A percentile compares a stretch with the other conserved stretches of the same genome.
These are phyloP conservation scores for Epirrhoe alternata DNA, from an alignment of 2,888 invertebrate species.

Conservation along the genomic window DNA sequence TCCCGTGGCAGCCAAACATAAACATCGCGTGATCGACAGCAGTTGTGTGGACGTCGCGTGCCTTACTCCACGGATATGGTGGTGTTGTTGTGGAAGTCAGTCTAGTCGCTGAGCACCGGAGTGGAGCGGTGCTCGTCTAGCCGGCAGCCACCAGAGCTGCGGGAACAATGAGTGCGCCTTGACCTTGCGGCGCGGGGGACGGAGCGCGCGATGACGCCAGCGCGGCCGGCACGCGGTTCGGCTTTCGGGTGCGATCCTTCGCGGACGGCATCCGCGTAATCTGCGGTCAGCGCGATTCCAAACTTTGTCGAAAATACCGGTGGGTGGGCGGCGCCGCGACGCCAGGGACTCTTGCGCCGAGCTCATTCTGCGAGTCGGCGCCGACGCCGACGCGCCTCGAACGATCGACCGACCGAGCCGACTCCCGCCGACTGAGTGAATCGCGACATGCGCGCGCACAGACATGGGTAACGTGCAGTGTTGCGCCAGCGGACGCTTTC, in stretches of 20 bases:
- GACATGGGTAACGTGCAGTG: slow-evolving; percentile 85
- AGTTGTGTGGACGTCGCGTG: slow-evolving; percentile 56
- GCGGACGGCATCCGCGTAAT: slow-evolving; percentile 83
- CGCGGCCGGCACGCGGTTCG: slow-evolving; percentile 78
- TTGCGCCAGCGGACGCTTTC: slow-evolving; percentile 81
- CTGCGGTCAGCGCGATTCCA: slow-evolving; percentile 77
- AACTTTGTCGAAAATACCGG: slow-evolving; percentile 78
- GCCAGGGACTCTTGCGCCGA: slow-evolving; percentile 67
- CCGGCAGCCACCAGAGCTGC: slow-evolving; percentile 58
- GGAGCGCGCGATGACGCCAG: slow-evolving; percentile 80
- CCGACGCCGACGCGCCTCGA: slow-evolving; percentile 83
- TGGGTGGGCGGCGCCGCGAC: slow-evolving; percentile 75
- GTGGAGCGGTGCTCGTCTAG: slow-evolving; percentile 64
- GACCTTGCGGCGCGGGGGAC: slow-evolving; percentile 81
- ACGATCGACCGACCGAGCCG: slow-evolving; percentile 82
- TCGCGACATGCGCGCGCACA: slow-evolving; percentile 81
- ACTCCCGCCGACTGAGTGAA: slow-evolving; percentile 75
- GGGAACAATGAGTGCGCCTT: slow-evolving; percentile 81
- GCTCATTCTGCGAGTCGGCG: slow-evolving; percentile 82
- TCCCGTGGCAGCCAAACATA: slow-evolving; percentile 80
- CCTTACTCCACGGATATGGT: slow-evolving; percentile 46
- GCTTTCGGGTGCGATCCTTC: slow-evolving; percentile 85
- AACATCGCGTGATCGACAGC: slow-evolving; percentile 80
- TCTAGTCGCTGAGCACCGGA: slow-evolving; percentile 58
- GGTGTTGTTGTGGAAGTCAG: slow-evolving; percentile 45